phyloP scores from a whole-genome alignment of 2,888 invertebrate species.

The Pegoplata infirma region DNA sequence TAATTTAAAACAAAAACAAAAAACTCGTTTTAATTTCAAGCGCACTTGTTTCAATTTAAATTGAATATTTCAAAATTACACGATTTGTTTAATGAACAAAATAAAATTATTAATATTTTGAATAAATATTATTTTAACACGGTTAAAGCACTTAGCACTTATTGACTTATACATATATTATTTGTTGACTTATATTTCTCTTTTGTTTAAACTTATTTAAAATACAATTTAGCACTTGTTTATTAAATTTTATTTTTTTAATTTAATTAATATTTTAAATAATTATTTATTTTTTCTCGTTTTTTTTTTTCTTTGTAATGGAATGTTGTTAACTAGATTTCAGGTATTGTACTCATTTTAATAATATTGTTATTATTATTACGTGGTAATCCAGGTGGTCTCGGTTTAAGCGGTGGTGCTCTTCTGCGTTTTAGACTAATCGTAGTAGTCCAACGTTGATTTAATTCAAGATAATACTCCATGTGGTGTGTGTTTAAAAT shows the following conservation, averaged over 20 bases:
- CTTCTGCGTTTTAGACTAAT: conserved; percentile 70
- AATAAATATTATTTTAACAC: no score
- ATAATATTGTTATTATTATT: neutral
- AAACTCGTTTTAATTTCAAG: conserved; percentile 47
- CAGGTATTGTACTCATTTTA: conserved; percentile 11
- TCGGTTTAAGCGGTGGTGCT: conserved; percentile 72
- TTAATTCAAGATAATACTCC: conserved; percentile 66
- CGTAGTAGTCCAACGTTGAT: conserved; percentile 68
- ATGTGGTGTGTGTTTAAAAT: conserved; percentile 66
- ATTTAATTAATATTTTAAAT: conserved; percentile 44
- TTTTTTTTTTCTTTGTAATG: conserved; percentile 11
- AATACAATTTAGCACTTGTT: conserved; percentile 55
- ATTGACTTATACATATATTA: conserved; percentile 24
- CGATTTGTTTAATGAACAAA: conserved; percentile 19
- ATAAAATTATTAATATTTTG: conserved; percentile 17
- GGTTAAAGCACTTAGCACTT: no score
- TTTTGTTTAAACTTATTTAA: neutral
- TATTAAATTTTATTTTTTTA: conserved; percentile 25
- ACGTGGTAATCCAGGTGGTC: conserved; percentile 70
- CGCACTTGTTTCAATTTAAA: conserved; percentile 51
- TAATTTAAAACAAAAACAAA: no score
- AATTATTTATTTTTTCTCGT: conserved; percentile 38
- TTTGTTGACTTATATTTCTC: conserved; percentile 8
- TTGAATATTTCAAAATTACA: conserved; percentile 3
- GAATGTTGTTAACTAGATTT: neutral